These are phyloP conservation scores for Arrhopalites spinosus DNA, from an alignment of 2,888 invertebrate species.

Conservation along the genomic window DNA sequence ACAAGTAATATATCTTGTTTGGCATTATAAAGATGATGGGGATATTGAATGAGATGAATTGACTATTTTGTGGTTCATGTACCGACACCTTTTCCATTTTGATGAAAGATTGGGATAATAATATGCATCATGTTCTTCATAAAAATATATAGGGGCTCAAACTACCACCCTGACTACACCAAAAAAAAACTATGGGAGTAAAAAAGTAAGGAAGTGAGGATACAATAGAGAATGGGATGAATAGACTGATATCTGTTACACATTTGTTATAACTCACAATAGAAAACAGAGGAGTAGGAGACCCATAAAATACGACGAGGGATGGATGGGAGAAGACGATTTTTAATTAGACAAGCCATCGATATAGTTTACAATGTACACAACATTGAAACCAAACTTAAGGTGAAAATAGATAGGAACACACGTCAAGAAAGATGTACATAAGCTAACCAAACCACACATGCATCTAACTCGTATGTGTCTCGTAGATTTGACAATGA, in stretches of 20 bases:
- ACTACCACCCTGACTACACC: neutral
- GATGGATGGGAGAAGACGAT: slow-evolving; percentile 5
- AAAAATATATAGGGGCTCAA: neutral
- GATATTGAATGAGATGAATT: no score
- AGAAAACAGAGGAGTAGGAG: neutral
- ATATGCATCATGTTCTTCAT: neutral
- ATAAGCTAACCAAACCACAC: neutral
- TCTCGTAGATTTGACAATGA: slow-evolving; percentile 38
- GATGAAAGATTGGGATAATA: neutral
- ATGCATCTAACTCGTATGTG: neutral
- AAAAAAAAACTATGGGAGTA: neutral
- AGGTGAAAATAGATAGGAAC: neutral
- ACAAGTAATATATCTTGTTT: no score
- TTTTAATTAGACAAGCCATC: slow-evolving; percentile 4
- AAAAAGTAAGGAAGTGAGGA: neutral
- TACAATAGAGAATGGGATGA: neutral
- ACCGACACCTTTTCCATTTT: neutral
- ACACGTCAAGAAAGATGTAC: neutral
- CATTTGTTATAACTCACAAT: neutral
- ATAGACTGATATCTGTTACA: neutral
- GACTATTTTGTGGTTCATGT: no score
- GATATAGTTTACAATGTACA: neutral
- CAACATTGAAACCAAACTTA: no score
- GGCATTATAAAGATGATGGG: no score
- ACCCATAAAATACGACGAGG: neutral